Percentiles rank a stretch among this genome's conserved stretches.
These are phyloP conservation scores for Lasioglossum villosulum DNA, from an alignment of 2,888 invertebrate species.

Conservation along the genomic window DNA sequence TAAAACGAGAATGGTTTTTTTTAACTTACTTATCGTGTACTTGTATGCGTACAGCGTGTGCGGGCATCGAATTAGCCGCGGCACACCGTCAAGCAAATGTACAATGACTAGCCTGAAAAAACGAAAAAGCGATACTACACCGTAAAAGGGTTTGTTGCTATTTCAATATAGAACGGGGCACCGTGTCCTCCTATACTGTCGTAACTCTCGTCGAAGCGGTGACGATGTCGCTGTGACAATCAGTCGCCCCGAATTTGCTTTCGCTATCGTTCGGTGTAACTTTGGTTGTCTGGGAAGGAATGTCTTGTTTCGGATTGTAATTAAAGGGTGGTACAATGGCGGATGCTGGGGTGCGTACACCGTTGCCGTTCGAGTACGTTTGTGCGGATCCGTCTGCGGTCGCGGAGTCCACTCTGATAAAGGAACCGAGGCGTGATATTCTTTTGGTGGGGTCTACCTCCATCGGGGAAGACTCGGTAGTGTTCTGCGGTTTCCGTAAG, in stretches of 20 bases:
- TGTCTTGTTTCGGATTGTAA: conserved; percentile 82
- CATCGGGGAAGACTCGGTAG: conserved; percentile 47
- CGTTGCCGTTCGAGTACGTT: conserved; percentile 41
- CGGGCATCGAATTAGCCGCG: conserved; percentile 1
- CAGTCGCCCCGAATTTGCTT: conserved; percentile 65
- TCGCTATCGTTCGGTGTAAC: conserved; percentile 59
- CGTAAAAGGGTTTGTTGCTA: conserved; percentile 35
- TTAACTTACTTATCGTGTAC: conserved; percentile 47
- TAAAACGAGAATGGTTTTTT: conserved; percentile 30
- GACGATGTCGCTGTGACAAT: conserved; percentile 78
- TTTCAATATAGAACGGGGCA: conserved; percentile 5
- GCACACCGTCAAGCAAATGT: conserved; percentile 55
- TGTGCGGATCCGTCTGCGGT: conserved; percentile 63
- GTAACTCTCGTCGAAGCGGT: conserved; percentile 80
- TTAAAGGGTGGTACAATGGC: conserved; percentile 85
- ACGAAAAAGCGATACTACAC: conserved; percentile 64
- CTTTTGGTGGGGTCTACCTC: conserved; percentile 83
- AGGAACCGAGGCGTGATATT: conserved; percentile 85
- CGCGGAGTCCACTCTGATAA: conserved; percentile 84
- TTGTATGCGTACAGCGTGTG: conserved; percentile 15
- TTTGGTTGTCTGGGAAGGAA: conserved; percentile 65
- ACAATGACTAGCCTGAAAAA: conserved; percentile 76
- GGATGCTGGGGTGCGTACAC: conserved; percentile 76
- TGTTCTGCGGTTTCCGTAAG: conserved; percentile 72
- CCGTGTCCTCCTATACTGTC: conserved; percentile 75